Conservation (phyloP, 2,888 invertebrate genomes). For the Cyrtodaria siliqua region DNA sequence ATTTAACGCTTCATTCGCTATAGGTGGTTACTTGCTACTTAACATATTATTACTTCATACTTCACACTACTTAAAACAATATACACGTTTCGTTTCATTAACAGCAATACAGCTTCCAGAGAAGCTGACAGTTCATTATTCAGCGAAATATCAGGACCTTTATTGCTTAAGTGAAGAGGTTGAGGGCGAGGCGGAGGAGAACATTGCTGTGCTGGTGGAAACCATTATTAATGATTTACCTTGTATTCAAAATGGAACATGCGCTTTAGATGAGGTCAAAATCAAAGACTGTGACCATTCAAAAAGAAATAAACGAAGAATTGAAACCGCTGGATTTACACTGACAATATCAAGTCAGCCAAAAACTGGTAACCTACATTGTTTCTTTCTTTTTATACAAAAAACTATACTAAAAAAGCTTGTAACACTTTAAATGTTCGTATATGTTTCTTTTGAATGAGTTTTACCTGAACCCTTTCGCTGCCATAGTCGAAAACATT, state of each 20-base stretch:
- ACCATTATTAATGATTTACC: background rate
- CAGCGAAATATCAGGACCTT: background rate
- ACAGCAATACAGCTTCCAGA: conserved; percentile 5
- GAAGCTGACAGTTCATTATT: conserved; percentile 10
- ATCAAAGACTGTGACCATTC: conserved; percentile 3
- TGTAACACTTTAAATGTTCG: too few relatives aligned
- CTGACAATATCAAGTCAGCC: background rate
- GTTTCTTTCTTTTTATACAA: background rate
- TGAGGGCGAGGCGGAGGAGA: background rate
- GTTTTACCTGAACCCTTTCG: too few relatives aligned
- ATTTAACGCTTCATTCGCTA: too few relatives aligned
- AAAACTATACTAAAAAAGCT: background rate
- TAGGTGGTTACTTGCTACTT: too few relatives aligned
- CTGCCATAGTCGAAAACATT: too few relatives aligned
- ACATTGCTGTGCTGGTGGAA: background rate
- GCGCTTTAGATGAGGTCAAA: background rate
- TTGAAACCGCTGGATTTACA: background rate
- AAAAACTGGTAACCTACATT: background rate
- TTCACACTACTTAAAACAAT: too few relatives aligned
- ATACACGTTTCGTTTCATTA: background rate
- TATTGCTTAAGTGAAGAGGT: background rate
- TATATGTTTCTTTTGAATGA: too few relatives aligned
- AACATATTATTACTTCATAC: background rate
- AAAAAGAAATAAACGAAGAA: background rate
- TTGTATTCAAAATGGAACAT: conserved; percentile 4